Percentiles rank a stretch among this genome's conserved stretches.
Evolutionary conservation across 2,888 invertebrate species (phyloP).

Genomic region (Coremacera marginata): DNA sequence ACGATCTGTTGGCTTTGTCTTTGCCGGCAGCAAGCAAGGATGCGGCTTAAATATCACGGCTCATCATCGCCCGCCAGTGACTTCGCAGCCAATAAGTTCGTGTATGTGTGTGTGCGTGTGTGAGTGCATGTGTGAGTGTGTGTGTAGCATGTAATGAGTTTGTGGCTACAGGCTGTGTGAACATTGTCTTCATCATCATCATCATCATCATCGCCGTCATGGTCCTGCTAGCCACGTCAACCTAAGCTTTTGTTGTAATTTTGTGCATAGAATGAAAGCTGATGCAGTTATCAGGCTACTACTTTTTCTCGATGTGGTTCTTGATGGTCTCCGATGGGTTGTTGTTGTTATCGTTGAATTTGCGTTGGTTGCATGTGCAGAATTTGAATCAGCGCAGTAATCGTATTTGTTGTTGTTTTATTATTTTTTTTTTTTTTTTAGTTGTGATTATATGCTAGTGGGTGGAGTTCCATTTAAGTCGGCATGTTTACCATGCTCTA

Average conservation of each 20-base stretch:
- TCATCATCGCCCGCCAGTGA: slow-evolving; percentile 38
- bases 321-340: background rate
- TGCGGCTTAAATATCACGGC: slow-evolving; percentile 43
- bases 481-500: slow-evolving; percentile 31
- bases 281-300: background rate
- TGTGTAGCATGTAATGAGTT: slow-evolving; percentile 59
- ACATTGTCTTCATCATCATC: slow-evolving; percentile 61
- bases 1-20: slow-evolving; percentile 35
- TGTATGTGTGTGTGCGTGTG: slow-evolving; percentile 28
- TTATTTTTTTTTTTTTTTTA: slow-evolving; percentile 21
- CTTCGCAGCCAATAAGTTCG: slow-evolving; percentile 37
- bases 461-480: slow-evolving; percentile 54
- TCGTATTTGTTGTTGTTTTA: background rate
- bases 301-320: background rate
- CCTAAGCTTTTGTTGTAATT: slow-evolving; percentile 20
- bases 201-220: slow-evolving; percentile 36
- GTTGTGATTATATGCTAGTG: slow-evolving; percentile 46
- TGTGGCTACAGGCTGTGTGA: slow-evolving; percentile 66
- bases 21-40: slow-evolving; percentile 63
- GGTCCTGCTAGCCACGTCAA: background rate
- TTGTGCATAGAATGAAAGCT: background rate
- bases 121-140: slow-evolving; percentile 24
- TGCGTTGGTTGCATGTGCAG: slow-evolving; percentile 21
- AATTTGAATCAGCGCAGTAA: slow-evolving; percentile 31
- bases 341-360: slow-evolving; percentile 42